Evolutionary conservation across 2,797 vertebrate species (phyloP).

Genomic region (Dendrocincla tyrannina): DNA sequence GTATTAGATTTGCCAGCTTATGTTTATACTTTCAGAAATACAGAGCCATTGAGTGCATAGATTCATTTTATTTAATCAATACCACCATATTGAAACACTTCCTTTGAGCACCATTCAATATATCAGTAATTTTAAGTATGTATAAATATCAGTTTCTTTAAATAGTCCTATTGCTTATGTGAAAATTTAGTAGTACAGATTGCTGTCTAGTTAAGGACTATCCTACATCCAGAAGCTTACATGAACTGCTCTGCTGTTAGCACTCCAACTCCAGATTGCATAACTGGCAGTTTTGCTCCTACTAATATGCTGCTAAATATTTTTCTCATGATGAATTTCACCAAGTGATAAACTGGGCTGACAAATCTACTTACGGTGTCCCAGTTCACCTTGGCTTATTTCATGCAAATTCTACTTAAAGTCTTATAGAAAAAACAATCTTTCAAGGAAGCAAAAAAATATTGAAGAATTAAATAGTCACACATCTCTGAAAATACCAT

Average conservation of each 20-base stretch:
- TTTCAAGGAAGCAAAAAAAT: neutral
- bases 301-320: constrained; percentile 54
- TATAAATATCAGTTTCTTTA: neutral
- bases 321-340: constrained; percentile 51
- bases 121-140: neutral
- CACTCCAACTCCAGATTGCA: neutral
- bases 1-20: neutral
- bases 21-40: neutral
- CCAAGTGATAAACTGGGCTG: constrained; percentile 30
- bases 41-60: neutral
- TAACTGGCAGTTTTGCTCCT: constrained; percentile 46
- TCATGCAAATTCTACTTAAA: neutral
- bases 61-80: neutral
- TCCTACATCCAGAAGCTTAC: constrained; percentile 27
- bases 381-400: constrained; percentile 1
- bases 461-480: neutral
- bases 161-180: neutral
- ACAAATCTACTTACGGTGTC: constrained; percentile 6
- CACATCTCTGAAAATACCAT: neutral
- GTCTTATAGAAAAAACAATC: neutral
- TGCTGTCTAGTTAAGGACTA: constrained; percentile 1
- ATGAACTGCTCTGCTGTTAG: constrained; percentile 7
- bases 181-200: neutral
- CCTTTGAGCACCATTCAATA: neutral
- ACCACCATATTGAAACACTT: neutral